phyloP scores from a whole-genome alignment of 1,140 invertebrate species.

The Drosophila eugracilis region DNA sequence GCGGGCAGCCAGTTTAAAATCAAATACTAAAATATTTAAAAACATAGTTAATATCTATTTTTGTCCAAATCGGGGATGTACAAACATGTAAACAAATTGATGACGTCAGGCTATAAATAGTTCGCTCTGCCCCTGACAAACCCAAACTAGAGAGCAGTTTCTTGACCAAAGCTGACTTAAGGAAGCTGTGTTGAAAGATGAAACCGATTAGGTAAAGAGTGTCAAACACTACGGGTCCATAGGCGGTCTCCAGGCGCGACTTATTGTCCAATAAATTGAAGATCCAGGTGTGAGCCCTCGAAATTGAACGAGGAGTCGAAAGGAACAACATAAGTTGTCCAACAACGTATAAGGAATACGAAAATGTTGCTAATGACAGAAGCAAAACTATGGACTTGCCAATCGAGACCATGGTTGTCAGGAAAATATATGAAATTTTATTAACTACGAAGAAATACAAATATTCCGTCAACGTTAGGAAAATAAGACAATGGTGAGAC shows the following conservation, averaged over 20 bases:
- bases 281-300: constrained; percentile 72
- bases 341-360: constrained; percentile 75
- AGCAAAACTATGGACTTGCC: constrained; percentile 62
- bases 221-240: constrained; percentile 84
- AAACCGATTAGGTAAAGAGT: constrained; percentile 85
- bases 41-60: constrained; percentile 11
- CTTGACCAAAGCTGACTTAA: constrained; percentile 85
- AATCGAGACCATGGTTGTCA: constrained; percentile 54
- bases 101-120: constrained; percentile 86
- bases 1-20: constrained; percentile 85
- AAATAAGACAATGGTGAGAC: not conserved
- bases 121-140: constrained; percentile 85
- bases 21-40: constrained; percentile 61
- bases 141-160: constrained; percentile 75
- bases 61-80: constrained; percentile 2
- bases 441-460: not conserved
- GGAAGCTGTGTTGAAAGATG: constrained; percentile 86
- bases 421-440: not conserved
- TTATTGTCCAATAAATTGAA: constrained; percentile 81
- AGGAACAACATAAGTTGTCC: constrained; percentile 73
- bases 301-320: constrained; percentile 60
- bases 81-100: constrained; percentile 82
- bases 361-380: constrained; percentile 56
- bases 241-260: constrained; percentile 73
- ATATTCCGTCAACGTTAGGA: not conserved